Evolutionary conservation across 2,797 vertebrate species (phyloP), one percentile per base, ranked within the genome.

Genomic region (Rachycentron canadum): DNA sequence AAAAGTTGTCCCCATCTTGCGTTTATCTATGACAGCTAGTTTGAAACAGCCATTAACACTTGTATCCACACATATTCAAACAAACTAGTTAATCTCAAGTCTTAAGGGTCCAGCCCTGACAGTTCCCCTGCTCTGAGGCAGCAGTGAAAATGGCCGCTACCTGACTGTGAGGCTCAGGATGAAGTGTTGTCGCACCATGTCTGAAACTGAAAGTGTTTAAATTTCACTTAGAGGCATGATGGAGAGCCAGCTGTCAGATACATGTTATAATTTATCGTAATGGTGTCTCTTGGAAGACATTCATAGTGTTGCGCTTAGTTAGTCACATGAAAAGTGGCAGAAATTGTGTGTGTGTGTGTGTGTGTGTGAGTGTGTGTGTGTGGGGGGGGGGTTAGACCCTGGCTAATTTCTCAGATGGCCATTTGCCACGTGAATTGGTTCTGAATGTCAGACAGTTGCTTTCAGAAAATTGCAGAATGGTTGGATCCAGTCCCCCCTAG

Each of bases 371-470:
- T n/a, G n/a, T n/a, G n/a, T n/a, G n/a, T n/a, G n/a, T n/a, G n/a
- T n/a, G n/a, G n/a, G 0, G 2, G 55, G 61, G 53, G 30, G 13
- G 41, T 65, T n/a, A 49, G n/a, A 17, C 26, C 53, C 12, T 6
- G 10, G 53, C n/a, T 50, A 23, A 14, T 59, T 34, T 41, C 66
- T 50, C 49, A 72, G 50, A 68, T 53, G 32, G 30, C 45, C 34
- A 28, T 4, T 32, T 28, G 47, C 13, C 3, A 38, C n/a, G 7
- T 49, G 40, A 70, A 40, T 53, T 55, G 36, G 53, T 47, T 32
- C 69, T 49, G 53, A 36, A 3, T 57, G 41, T 68, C 6, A 5
- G 11, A 25, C 52, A n/a, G 28, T 53, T 14, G 8, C 28, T 23
- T 52, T 52, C 1, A 1, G 19, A 52, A 59, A 45, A 21, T 43